Evolutionary conservation across 30 jellyfish, hydroid and myxozoan species (phyloP).

Genomic region (Mastigias papua): DNA sequence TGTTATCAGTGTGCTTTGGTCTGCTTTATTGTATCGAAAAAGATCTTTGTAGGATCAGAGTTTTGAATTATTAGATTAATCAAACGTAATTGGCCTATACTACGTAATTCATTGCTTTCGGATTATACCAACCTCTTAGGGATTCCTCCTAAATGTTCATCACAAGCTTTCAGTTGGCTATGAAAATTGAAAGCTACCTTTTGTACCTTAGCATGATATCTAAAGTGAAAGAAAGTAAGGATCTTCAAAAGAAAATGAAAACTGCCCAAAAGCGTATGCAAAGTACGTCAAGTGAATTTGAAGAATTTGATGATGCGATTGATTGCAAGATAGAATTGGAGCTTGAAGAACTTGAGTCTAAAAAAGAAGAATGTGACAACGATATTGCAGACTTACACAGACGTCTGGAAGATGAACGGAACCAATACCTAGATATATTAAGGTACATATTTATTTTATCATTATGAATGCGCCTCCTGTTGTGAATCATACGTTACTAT

Average conservation of each 20-base stretch:
- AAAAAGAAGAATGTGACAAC: constrained; percentile 75
- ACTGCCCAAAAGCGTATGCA: constrained; percentile 58
- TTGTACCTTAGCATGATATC: constrained; percentile 63
- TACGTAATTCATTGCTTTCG: too few species aligned
- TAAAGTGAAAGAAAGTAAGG: constrained; percentile 76
- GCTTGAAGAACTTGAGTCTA: constrained; percentile 50
- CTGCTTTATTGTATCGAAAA: too few species aligned
- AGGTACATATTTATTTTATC: constrained; percentile 57
- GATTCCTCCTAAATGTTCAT: too few species aligned
- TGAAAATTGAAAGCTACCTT: background rate
- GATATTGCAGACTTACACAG: constrained; percentile 58
- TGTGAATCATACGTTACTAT: too few species aligned
- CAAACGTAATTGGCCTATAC: too few species aligned
- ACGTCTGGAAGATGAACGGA: constrained; percentile 74
- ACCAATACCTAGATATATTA: constrained; percentile 80
- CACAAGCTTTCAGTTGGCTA: background rate
- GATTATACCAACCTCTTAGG: too few species aligned
- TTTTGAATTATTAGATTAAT: too few species aligned
- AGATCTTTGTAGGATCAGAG: too few species aligned
- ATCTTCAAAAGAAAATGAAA: constrained; percentile 49
- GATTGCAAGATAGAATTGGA: constrained; percentile 71
- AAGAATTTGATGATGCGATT: constrained; percentile 59
- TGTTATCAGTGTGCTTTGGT: too few species aligned
- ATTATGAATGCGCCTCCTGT: background rate
- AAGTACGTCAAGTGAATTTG: constrained; percentile 63